A percentile compares a stretch with the other conserved stretches of the same genome.
Conservation (phyloP, 2,113 vertebrate genomes). For the Genyomyrus donnyi region DNA sequence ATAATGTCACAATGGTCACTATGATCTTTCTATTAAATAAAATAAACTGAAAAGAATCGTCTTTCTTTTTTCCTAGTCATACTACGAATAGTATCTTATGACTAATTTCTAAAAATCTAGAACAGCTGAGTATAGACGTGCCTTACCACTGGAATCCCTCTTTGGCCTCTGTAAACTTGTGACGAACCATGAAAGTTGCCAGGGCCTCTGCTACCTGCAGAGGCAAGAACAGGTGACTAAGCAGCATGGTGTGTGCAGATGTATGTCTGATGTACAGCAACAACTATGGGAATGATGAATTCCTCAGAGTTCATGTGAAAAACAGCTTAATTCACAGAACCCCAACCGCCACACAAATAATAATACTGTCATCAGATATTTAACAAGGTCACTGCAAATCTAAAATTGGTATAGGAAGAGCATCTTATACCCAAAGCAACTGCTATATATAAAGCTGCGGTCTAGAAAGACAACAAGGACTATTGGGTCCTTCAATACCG, state of each 20-base stretch:
- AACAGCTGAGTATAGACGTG: background rate
- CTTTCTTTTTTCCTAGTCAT: background rate
- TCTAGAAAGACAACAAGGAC: background rate
- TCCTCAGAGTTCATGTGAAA: background rate
- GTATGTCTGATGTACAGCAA: background rate
- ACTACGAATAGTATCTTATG: background rate
- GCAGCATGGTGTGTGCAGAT: background rate
- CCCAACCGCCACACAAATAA: background rate
- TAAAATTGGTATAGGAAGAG: background rate
- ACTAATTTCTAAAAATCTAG: background rate
- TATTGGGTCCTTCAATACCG: background rate
- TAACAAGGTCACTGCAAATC: background rate
- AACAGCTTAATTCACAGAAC: background rate
- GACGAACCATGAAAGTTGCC: conserved; percentile 90
- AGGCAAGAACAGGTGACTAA: background rate
- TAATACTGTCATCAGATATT: background rate
- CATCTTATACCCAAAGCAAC: background rate
- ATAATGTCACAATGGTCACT: background rate
- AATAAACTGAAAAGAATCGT: background rate
- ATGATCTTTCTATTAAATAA: background rate
- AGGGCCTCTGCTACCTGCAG: conserved; percentile 88
- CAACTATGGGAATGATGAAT: background rate
- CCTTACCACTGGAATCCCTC: conserved; percentile 91
- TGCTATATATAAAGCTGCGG: background rate
- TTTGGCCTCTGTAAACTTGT: conserved; percentile 91